Evolutionary conservation across 2,888 invertebrate species (phyloP), one percentile per base, ranked within the genome.

Genomic region (Chaetogeoica ovagalla): DNA sequence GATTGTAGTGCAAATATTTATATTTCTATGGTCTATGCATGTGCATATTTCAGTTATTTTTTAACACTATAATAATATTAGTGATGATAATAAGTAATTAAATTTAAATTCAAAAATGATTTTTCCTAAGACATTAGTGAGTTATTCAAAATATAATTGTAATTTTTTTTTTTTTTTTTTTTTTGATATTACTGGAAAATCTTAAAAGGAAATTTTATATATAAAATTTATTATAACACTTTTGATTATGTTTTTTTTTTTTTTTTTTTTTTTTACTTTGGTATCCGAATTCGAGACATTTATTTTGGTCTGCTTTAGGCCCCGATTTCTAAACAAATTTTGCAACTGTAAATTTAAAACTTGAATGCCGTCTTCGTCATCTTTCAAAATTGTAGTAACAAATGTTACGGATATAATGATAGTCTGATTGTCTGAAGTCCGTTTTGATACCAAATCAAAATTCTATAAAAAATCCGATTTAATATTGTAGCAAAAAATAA

Each of bases 321-420:
- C 85, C 30, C 94, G 85, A 3, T 89, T 86, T 1, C 87, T 88
- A 82, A 92, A 88, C 83, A 91, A 91, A 84, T 91, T 91, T 3
- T 94, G 87, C 83, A 94, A 89, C 0, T 94, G 90, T 7, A 94
- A 90, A 84, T 95, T 94, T 82, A 94, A 92, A 0, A 95, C 88
- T 84, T 94, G 94, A 0, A 94, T 86, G 83, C 92, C 92, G 73
- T 91, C 90, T 57, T 89, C 89, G 83, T 94, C 93, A 0, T 91
- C 91, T 21, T 88, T 88, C 0, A 87, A 87, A 0, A 94, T 88
- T 43, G 91, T 90, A 0, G 90, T 90, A 0, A 91, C 91, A 11
- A 89, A 85, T 68, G 82, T 82, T 2, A 90, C 87, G 0, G 82
- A 82, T 2, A 83, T 72, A 8, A 43, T 63, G 7, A 82, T n/a